phyloP scores from a whole-genome alignment of 2,113 vertebrate species.

The Talpa occidentalis region DNA sequence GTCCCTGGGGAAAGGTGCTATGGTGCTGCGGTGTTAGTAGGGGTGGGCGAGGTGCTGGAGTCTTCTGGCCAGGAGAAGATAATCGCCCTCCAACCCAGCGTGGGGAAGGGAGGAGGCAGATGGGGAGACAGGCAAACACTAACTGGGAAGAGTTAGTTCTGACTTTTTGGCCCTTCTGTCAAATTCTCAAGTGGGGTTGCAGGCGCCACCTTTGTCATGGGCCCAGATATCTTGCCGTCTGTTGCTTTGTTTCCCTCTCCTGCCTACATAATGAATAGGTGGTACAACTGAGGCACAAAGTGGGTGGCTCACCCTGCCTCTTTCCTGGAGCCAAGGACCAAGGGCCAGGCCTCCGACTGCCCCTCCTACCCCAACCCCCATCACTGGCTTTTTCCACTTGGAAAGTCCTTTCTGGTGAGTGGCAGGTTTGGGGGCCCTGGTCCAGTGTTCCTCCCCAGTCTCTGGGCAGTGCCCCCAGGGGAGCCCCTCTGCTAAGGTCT shows the following conservation, averaged over 20 bases:
- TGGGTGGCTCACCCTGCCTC: neutral
- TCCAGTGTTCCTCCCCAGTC: neutral
- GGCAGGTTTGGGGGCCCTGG: neutral
- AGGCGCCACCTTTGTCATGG: neutral
- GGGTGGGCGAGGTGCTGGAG: neutral
- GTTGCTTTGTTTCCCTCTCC: neutral
- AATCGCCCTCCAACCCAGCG: neutral
- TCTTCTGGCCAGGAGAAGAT: neutral
- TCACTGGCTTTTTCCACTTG: constrained; percentile 29
- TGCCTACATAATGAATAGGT: neutral
- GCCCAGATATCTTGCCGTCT: neutral
- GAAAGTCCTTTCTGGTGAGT: neutral
- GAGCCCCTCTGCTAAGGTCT: neutral
- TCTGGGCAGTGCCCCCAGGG: neutral
- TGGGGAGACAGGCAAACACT: neutral
- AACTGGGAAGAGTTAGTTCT: neutral
- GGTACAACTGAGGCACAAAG: constrained; percentile 11
- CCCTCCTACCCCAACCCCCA: neutral
- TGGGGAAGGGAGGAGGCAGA: neutral
- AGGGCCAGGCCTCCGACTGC: neutral
- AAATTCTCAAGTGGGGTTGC: neutral
- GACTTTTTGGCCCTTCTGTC: neutral
- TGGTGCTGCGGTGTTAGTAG: neutral
- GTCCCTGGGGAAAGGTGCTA: neutral
- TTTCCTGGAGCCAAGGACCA: neutral